Evolutionary conservation across 1,140 invertebrate genomes (phyloP).

Genomic region (Eriocheir sinensis): DNA sequence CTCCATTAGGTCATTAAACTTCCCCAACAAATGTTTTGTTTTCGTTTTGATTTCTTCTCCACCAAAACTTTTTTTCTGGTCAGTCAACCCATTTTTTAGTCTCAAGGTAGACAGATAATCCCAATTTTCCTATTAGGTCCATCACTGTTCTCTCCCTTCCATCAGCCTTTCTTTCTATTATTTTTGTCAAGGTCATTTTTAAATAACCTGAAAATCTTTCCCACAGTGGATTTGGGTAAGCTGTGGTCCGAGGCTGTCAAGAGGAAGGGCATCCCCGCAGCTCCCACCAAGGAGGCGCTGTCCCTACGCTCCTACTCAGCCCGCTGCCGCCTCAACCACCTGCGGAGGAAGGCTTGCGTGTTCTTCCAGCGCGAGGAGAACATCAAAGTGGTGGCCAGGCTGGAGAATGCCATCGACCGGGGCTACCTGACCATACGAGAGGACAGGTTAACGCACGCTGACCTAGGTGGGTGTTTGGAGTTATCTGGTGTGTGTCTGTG

Average conservation of each 20-base stretch:
- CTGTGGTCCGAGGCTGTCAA: slow-evolving; percentile 62
- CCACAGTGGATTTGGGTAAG: slow-evolving; percentile 68
- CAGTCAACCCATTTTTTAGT: too few relatives aligned
- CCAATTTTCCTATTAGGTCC: too few relatives aligned
- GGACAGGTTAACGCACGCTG: slow-evolving; percentile 82
- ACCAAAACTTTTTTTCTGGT: too few relatives aligned
- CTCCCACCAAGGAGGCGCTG: slow-evolving; percentile 83
- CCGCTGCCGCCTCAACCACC: slow-evolving; percentile 81
- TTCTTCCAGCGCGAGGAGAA: slow-evolving; percentile 82
- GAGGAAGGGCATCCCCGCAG: slow-evolving; percentile 75
- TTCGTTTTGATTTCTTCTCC: too few relatives aligned
- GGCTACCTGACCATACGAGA: slow-evolving; percentile 81
- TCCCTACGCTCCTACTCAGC: slow-evolving; percentile 83
- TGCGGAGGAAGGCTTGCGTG: slow-evolving; percentile 81
- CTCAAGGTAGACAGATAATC: too few relatives aligned
- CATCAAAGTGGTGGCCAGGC: slow-evolving; percentile 81
- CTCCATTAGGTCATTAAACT: too few relatives aligned
- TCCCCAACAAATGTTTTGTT: too few relatives aligned
- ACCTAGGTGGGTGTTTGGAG: slow-evolving; percentile 81
- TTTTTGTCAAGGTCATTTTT: too few relatives aligned
- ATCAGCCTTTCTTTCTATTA: too few relatives aligned
- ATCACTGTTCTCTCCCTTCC: too few relatives aligned
- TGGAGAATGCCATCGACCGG: slow-evolving; percentile 83
- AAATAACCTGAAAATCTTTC: too few relatives aligned
- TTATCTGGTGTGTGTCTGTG: neutral